phyloP scores from a whole-genome alignment of 2,888 invertebrate genomes.

The Phanerotoma sp. region DNA sequence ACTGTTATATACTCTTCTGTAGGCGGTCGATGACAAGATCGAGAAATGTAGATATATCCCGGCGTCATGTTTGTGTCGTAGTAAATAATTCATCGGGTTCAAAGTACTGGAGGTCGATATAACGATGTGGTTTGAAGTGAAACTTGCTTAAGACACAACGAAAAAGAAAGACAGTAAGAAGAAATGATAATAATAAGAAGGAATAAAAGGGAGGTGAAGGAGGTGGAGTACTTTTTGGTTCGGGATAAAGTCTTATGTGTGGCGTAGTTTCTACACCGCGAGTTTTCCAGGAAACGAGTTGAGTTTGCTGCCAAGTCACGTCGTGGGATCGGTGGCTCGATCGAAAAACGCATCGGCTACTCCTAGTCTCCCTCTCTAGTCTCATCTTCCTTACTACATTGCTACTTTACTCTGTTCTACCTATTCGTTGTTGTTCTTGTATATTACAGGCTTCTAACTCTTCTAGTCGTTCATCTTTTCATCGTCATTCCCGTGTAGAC shows the following conservation, averaged over 20 bases:
- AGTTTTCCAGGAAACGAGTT: slow-evolving; percentile 28
- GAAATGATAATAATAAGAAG: not conserved
- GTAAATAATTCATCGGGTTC: slow-evolving; percentile 47
- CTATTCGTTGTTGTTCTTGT: not conserved
- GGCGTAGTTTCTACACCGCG: not conserved
- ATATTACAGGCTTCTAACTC: not conserved
- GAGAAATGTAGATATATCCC: slow-evolving; percentile 42
- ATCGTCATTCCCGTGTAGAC: no score
- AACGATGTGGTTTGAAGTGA: slow-evolving; percentile 23
- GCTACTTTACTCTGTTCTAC: slow-evolving; percentile 10
- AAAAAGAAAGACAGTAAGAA: not conserved
- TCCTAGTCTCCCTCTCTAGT: slow-evolving; percentile 18
- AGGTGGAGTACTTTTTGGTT: slow-evolving; percentile 27
- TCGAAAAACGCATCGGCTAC: slow-evolving; percentile 31
- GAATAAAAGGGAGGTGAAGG: slow-evolving; percentile 5
- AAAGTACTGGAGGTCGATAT: slow-evolving; percentile 33
- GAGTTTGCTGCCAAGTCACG: slow-evolving; percentile 44
- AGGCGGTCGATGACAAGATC: slow-evolving; percentile 42
- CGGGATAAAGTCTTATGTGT: slow-evolving; percentile 4
- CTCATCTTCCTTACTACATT: slow-evolving; percentile 10
- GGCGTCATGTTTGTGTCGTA: slow-evolving; percentile 41
- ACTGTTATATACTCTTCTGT: slow-evolving; percentile 17
- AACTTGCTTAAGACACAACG: slow-evolving; percentile 1
- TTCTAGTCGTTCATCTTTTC: no score
- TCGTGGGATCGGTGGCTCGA: slow-evolving; percentile 38